phyloP scores from a whole-genome alignment of 2,888 invertebrate species.

The Eristalinus aeneus region DNA sequence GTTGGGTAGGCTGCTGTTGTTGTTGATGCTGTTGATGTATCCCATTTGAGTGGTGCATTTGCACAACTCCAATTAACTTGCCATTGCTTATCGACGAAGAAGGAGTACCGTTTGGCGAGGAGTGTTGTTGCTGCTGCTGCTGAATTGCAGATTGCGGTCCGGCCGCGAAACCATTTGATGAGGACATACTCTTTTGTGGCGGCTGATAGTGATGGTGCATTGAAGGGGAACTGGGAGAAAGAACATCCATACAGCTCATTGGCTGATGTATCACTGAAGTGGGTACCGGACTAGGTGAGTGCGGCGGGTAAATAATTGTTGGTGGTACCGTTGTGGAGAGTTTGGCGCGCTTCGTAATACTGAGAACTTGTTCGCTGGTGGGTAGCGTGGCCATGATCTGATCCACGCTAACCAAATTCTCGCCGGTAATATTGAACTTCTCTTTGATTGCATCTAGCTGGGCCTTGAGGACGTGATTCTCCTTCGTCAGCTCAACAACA shows the following conservation, averaged over 20 bases:
- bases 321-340: conserved; percentile 81
- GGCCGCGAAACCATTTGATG: conserved; percentile 76
- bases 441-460: conserved; percentile 96
- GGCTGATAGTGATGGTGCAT: conserved; percentile 48
- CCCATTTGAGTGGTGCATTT: conserved; percentile 47
- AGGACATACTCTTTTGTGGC: conserved; percentile 19
- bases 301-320: conserved; percentile 83
- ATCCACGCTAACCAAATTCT: conserved; percentile 92
- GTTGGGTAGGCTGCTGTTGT: conserved; percentile 13
- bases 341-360: conserved; percentile 87
- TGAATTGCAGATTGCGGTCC: conserved; percentile 32
- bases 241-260: conserved; percentile 72
- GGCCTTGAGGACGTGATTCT: conserved; percentile 96
- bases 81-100: conserved; percentile 21
- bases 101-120: neutral
- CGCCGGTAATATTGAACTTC: conserved; percentile 94
- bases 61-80: conserved; percentile 17
- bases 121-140: conserved; percentile 46
- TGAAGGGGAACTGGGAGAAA: conserved; percentile 51
- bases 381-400: conserved; percentile 93
- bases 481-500: conserved; percentile 96
- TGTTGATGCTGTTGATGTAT: conserved; percentile 41
- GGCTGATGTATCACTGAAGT: conserved; percentile 85
- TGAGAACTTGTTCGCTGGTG: conserved; percentile 91
- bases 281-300: conserved; percentile 83